Evolutionary conservation across 2,797 vertebrate species (phyloP).

Genomic region (Pipistrellus kuhlii): DNA sequence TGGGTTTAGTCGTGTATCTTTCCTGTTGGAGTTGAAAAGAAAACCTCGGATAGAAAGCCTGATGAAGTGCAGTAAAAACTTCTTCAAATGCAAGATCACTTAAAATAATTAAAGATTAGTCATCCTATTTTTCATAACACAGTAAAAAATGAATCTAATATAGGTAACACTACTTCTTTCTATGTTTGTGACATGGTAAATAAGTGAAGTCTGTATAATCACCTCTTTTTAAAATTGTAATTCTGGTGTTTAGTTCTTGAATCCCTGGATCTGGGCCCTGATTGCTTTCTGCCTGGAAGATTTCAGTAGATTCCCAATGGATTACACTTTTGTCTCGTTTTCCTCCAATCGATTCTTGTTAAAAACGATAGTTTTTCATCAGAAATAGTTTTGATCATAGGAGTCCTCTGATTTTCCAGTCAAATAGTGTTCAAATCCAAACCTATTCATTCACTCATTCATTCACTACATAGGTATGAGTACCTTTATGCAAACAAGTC

Average conservation of each 20-base stretch:
- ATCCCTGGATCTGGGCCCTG: background rate
- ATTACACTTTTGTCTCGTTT: background rate
- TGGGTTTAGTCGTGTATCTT: background rate
- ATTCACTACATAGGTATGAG: background rate
- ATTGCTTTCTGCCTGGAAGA: background rate
- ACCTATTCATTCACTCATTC: background rate
- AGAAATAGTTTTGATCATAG: constrained; percentile 14
- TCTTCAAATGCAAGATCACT: background rate
- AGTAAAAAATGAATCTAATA: background rate
- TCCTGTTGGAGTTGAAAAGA: background rate
- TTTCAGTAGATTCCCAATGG: background rate
- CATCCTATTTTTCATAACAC: background rate
- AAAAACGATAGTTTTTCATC: constrained; percentile 39
- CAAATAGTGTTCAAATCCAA: background rate
- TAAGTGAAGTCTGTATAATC: background rate
- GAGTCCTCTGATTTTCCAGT: background rate
- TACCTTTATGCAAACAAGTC: background rate
- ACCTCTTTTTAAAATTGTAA: background rate
- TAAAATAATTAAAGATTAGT: background rate
- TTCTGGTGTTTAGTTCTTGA: background rate
- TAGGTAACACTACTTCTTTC: background rate
- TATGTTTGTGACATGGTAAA: background rate
- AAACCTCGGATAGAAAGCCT: background rate
- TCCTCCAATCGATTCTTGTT: background rate
- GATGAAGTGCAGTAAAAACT: background rate